Evolutionary conservation across 2,888 invertebrate species (phyloP), one percentile per base, ranked within the genome.

Genomic region (Gasteruption jaculator): DNA sequence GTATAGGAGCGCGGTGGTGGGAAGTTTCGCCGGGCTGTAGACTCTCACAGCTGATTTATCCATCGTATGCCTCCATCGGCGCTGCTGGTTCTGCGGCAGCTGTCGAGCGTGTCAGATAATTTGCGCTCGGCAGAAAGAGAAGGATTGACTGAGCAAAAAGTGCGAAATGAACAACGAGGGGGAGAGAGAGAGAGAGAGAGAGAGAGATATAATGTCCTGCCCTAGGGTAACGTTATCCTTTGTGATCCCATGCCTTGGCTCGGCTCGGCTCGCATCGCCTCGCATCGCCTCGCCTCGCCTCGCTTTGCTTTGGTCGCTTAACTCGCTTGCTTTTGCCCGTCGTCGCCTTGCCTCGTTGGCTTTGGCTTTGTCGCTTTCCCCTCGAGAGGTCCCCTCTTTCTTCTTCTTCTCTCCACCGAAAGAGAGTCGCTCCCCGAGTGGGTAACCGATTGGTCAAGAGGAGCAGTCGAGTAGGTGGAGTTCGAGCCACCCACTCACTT

Each of bases 201-300:
- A 22, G 15, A 22, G 19, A 26, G 32, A 12, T 37, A 49, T 42
- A 44, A 35, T n/a, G 25, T 45, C 48, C 46, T 47, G 48, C 18
- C 45, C 47, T 68, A 63, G 65, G 64, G 53, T 66, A 68, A 67
- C 60, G 56, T 64, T 58, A 66, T 61, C 61, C 62, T 62, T 57
- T 52, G 47, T 46, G 51, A 48, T 48, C 56, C 31, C n/a, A n/a
- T 26, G 32, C 20, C 25, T 6, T 44, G 35, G 38, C 43, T 48
- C 39, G 39, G 38, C 31, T 34, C 35, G 34, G n/a, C 22, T n/a
- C 35, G 22, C 20, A 16, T n/a, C 15, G 10, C 22, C 5, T 26
- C 24, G 32, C 20, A 29, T 6, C 45, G 35, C 39, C 43, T 48
- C 39, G 39, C 40, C 31, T 34, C 35, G 34, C 14, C 22, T n/a